Evolutionary conservation across 2,113 vertebrate species (phyloP).

Genomic region (Pterocles gutturalis): DNA sequence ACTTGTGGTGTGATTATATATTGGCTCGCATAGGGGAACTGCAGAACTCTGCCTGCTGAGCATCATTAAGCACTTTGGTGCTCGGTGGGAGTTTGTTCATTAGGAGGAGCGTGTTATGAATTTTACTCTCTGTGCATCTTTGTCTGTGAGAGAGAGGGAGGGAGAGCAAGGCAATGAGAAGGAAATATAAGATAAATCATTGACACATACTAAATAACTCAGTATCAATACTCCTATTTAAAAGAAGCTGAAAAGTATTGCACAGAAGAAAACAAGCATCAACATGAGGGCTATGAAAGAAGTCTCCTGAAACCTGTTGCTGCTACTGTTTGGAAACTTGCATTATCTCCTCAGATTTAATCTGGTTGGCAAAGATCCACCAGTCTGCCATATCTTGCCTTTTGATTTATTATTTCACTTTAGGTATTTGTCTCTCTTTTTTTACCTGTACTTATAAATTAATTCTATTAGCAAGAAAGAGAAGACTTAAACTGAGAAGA

Average conservation of each 20-base stretch:
- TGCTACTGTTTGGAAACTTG: neutral
- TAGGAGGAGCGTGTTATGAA: conserved; percentile 51
- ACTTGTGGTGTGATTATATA: conserved; percentile 57
- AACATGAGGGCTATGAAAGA: neutral
- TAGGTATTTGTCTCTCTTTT: neutral
- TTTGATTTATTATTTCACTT: neutral
- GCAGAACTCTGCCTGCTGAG: conserved; percentile 57
- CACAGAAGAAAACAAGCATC: neutral
- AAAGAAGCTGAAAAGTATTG: neutral
- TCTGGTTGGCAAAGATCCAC: neutral
- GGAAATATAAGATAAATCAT: neutral
- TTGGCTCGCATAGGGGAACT: conserved; percentile 46
- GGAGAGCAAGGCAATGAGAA: neutral
- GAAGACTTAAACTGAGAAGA: neutral
- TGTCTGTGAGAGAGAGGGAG: neutral
- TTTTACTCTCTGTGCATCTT: conserved; percentile 53
- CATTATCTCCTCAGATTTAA: neutral
- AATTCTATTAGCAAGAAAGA: neutral
- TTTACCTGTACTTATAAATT: neutral
- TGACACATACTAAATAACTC: neutral
- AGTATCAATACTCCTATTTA: neutral
- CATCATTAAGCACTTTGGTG: conserved; percentile 69
- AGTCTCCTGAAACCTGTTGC: conserved; percentile 38
- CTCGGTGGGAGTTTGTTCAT: conserved; percentile 64
- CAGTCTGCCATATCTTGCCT: neutral